Base-by-base conservation (phyloP, 2,797 vertebrate genomes). In the Sarcoramphus papa region DNA sequence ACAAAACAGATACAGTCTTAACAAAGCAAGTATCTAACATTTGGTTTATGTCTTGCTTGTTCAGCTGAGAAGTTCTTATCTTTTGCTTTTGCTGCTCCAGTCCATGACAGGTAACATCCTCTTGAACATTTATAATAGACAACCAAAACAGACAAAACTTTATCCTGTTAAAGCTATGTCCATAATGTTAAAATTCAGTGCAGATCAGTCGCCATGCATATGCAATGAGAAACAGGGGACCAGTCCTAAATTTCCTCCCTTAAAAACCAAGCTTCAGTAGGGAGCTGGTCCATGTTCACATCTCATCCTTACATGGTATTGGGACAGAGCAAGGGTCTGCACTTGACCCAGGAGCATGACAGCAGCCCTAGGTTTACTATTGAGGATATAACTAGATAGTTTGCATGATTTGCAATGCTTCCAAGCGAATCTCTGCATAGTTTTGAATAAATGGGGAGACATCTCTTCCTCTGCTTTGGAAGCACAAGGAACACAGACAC, bases 231-330 rank as follows among this genome's bases (percentile, higher is more conserved):
- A 91, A 48, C 9, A 30, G 35, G 17, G 11, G 9, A 65, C 53
- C 11, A 47, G 41, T 53, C 65, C 50, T 86, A 78, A 65, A 54
- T 69, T 72, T 78, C 22, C 41, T 88, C 27, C 10, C 31, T 88
- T 75, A 68, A 83, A 88, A 90, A 43, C 30, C 18, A 73, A 65
- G 12, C 33, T 54, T 92, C 62, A 41, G 40, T 0, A 84, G n/a
- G 76, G 73, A 90, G 30, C 41, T 75, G 43, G 35, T 95, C 79
- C 82, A 78, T 22, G 45, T 57, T 93, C 82, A 40, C 43, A 22
- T 96, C 94, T 90, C 92, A 68, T 92, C 95, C 79, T 90, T 93
- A 94, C 82, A 76, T 73, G 91, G 96, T 88, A 84, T 69, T 95
- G 90, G 93, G 60, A 73, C 73, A 84, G 50, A 81, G 54, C 85